Conservation (phyloP, 2,888 invertebrate species). For the Petrolisthes manimaculis region DNA sequence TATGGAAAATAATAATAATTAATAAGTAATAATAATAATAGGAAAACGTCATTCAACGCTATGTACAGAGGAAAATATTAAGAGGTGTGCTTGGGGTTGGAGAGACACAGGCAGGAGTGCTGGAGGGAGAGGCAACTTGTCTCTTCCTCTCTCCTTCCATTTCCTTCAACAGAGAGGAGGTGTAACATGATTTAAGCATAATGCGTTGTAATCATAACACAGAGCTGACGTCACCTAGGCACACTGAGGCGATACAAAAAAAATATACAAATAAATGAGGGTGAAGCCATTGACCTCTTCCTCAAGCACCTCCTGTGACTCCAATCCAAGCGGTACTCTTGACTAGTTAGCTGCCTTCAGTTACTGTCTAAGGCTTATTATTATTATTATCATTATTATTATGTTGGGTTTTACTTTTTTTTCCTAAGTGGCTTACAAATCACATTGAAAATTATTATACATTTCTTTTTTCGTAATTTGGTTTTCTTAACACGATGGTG, state of each 20-base stretch:
- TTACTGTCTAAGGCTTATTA: conserved; percentile 53
- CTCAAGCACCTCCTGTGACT: neutral
- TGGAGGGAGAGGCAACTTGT: conserved; percentile 18
- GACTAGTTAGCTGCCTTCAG: conserved; percentile 62
- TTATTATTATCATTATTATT: conserved; percentile 27
- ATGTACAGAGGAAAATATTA: conserved; percentile 59
- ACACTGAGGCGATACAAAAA: too few relatives aligned
- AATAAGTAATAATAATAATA: conserved; percentile 47
- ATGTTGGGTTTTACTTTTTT: neutral
- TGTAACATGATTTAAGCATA: neutral
- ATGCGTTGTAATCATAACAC: neutral
- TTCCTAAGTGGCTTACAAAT: conserved; percentile 24
- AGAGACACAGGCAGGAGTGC: neutral
- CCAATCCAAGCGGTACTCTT: conserved; percentile 40
- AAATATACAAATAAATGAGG: neutral
- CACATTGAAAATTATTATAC: conserved; percentile 22
- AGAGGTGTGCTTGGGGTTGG: conserved; percentile 45
- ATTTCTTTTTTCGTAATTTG: neutral
- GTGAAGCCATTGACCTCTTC: neutral
- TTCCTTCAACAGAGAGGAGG: neutral
- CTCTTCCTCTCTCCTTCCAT: neutral
- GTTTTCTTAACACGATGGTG: too few relatives aligned
- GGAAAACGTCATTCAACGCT: conserved; percentile 54
- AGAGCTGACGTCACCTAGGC: neutral
- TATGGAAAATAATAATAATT: conserved; percentile 33